A percentile compares a stretch with the other conserved stretches of the same genome.
Conservation (phyloP, 1,140 invertebrate species). For the Bombus pascuorum region DNA sequence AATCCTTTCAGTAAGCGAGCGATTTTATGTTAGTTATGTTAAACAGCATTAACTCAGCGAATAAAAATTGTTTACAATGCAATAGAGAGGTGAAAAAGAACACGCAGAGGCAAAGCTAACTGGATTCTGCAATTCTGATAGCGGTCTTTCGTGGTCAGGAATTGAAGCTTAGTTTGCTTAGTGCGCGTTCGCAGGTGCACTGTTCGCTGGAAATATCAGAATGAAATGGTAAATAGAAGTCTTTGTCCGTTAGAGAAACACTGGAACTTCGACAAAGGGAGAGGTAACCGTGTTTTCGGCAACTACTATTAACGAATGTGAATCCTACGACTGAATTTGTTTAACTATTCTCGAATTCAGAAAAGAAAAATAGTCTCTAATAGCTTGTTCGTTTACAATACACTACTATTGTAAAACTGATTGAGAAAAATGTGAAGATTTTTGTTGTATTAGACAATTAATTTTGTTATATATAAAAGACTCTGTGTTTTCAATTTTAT, state of each 20-base stretch:
- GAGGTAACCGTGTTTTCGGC: background rate
- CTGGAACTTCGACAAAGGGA: background rate
- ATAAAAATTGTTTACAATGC: background rate
- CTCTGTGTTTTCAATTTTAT: background rate
- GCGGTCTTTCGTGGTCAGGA: slow-evolving; percentile 43
- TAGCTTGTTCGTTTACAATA: background rate
- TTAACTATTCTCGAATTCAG: background rate
- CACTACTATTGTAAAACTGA: background rate
- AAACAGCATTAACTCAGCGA: background rate
- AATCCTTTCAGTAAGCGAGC: background rate
- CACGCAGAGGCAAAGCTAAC: background rate
- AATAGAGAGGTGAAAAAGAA: background rate
- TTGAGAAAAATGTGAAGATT: background rate
- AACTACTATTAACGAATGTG: slow-evolving; percentile 33
- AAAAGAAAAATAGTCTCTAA: background rate
- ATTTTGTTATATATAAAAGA: background rate
- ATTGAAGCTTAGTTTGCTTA: slow-evolving; percentile 56
- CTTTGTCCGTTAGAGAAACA: background rate
- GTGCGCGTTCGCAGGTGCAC: slow-evolving; percentile 19
- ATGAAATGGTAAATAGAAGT: slow-evolving; percentile 23
- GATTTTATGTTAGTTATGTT: background rate
- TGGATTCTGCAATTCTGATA: slow-evolving; percentile 63
- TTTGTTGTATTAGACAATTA: background rate
- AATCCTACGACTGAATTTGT: background rate
- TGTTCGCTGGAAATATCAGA: slow-evolving; percentile 27